These are phyloP conservation scores for Arrhopalites spinosus DNA, from an alignment of 2,888 invertebrate genomes.

Conservation along the genomic window DNA sequence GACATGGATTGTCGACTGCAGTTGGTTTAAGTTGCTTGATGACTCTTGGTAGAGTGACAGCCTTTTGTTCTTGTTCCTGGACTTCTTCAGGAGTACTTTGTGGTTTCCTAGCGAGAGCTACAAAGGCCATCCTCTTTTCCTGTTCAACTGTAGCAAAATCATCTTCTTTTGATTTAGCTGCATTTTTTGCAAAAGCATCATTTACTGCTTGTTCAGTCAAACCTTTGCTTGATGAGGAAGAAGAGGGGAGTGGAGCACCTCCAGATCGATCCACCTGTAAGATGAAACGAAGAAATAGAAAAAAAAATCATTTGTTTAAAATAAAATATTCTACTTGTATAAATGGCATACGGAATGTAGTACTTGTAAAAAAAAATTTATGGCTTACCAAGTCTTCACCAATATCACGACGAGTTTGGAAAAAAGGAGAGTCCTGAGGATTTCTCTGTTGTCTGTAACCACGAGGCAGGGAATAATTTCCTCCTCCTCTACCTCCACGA, in stretches of 20 bases:
- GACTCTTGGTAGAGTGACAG: neutral
- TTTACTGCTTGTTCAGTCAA: neutral
- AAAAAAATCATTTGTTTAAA: too few species aligned
- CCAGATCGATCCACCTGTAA: neutral
- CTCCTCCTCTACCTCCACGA: slow-evolving; percentile 10
- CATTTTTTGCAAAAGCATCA: neutral
- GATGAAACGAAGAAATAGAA: neutral
- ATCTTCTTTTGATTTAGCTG: neutral
- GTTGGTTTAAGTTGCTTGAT: neutral
- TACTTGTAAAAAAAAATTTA: too few species aligned
- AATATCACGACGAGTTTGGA: neutral
- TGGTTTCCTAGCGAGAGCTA: neutral
- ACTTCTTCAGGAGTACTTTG: neutral
- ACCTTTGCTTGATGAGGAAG: neutral
- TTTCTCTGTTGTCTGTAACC: neutral
- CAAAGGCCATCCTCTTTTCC: neutral
- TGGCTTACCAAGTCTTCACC: too few species aligned
- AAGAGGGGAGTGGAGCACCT: too few species aligned
- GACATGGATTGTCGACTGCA: neutral
- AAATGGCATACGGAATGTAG: too few species aligned
- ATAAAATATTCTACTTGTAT: too few species aligned
- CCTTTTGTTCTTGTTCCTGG: neutral
- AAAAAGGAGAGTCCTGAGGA: neutral
- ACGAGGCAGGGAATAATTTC: neutral
- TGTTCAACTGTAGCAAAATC: slow-evolving; percentile 1